These are phyloP conservation scores for Heliopora coerulea DNA, from an alignment of 92 coral and sea anemone genomes.

Conservation along the genomic window DNA sequence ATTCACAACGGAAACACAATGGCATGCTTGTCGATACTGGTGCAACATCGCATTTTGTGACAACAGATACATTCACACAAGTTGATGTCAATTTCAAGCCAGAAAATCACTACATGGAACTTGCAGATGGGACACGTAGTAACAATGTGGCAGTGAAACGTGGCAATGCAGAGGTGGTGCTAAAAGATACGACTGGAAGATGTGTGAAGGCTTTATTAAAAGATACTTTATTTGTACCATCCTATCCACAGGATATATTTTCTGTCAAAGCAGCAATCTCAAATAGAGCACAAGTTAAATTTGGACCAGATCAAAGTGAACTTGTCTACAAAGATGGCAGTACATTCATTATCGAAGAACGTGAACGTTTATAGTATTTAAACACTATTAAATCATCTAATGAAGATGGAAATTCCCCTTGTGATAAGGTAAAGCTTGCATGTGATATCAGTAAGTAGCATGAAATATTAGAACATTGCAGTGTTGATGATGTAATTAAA, in stretches of 20 bases:
- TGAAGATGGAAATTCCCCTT: too few relatives aligned
- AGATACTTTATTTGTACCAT: constrained; percentile 28
- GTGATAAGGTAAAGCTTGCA: constrained; percentile 20
- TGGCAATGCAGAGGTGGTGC: constrained; percentile 29
- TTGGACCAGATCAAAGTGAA: constrained; percentile 31
- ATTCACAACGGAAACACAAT: neutral
- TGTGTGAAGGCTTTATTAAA: constrained; percentile 34
- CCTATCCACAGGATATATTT: constrained; percentile 40
- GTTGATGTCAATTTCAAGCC: constrained; percentile 30
- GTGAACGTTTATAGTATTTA: constrained; percentile 28
- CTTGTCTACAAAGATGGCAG: constrained; percentile 40
- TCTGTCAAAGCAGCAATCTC: constrained; percentile 21
- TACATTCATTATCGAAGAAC: constrained; percentile 19
- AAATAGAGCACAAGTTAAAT: constrained; percentile 38
- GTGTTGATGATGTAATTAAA: constrained; percentile 22
- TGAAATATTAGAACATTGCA: constrained; percentile 37
- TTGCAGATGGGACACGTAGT: constrained; percentile 41
- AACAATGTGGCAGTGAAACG: constrained; percentile 44
- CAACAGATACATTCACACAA: neutral
- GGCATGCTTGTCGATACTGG: constrained; percentile 8
- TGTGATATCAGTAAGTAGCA: constrained; percentile 26
- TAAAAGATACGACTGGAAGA: constrained; percentile 41
- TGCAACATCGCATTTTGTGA: constrained; percentile 13
- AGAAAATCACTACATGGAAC: constrained; percentile 36
- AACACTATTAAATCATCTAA: constrained; percentile 23